Base-by-base conservation (phyloP, 2,113 vertebrate species). In the Cyanoderma ruficeps region DNA sequence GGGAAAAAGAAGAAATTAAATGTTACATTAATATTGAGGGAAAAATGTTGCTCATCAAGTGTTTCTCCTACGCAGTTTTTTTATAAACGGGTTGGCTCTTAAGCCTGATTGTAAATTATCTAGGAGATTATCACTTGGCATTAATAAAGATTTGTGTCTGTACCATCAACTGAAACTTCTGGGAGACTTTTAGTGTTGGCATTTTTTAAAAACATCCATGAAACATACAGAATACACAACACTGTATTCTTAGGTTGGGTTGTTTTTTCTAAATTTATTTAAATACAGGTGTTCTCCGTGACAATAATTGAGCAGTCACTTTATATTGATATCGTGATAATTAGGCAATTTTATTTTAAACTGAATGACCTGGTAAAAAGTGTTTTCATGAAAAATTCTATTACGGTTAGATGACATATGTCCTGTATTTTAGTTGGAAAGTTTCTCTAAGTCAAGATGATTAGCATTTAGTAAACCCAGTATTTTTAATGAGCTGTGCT, bases 1-100 rank as follows among this genome's bases (percentile, higher is more conserved):
- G 52, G 64, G 72, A 70, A 68, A 65, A 42, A 93, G 60, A 63
- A 70, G 12, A 84, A 95, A 92, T 93, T 64, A 92, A 68, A 75
- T 68, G 83, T 78, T 93, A 70, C 47, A 49, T 89, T 92, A 86
- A 92, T 96, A 90, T 22, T 77, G 88, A 89, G 78, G 60, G 78
- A 65, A 77, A 82, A 83, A 44, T 46, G 23, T 94, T 93, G 83
- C 76, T 95, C 80, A 94, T 88, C 76, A 23, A 42, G n/a, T n/a
- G 12, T 89, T 95, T 96, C 88, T 92, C 72, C 61, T 68, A 83
- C 72, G 3, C 69, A 46, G 6, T 24, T 89, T 89, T 82, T 94
- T 69, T 49, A 39, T 69, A 56, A 87, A 83, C 0, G 46, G 14
- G 8, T 81, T 93, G 87, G 79, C 1, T 75, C 49, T 70, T 78